These are phyloP conservation scores for Drosophila guanche DNA, from an alignment of 1,140 invertebrate genomes.

Conservation along the genomic window DNA sequence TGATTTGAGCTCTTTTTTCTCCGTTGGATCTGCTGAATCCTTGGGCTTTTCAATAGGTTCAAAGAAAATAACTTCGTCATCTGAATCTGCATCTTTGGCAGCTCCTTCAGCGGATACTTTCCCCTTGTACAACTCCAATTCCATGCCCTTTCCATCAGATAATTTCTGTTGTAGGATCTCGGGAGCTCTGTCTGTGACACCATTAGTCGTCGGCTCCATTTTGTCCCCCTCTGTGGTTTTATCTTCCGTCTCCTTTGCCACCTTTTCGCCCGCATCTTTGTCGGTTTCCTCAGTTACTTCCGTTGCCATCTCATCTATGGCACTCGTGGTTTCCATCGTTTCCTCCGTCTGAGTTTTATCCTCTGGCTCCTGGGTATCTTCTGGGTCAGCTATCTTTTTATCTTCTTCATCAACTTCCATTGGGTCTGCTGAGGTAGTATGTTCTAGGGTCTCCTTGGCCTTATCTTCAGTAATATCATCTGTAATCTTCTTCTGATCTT, in stretches of 20 bases:
- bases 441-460: neutral
- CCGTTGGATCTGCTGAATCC: neutral
- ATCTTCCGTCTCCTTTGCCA: neutral
- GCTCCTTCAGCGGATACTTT: neutral
- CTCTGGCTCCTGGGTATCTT: neutral
- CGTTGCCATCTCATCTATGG: conserved; percentile 8
- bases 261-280: neutral
- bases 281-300: neutral
- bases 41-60: conserved; percentile 52
- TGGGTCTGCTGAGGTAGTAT: neutral
- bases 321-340: conserved; percentile 3
- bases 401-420: conserved; percentile 10
- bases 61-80: conserved; percentile 76
- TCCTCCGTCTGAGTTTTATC: conserved; percentile 17
- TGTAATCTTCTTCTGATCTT: neutral
- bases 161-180: no score
- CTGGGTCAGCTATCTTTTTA: neutral
- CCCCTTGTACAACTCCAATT: no score
- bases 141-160: no score
- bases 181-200: no score
- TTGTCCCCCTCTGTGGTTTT: neutral
- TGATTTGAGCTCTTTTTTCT: conserved; percentile 2
- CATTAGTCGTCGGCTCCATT: neutral
- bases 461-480: neutral
- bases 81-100: conserved; percentile 54